Conservation (phyloP, 2,888 invertebrate genomes). For the Drosophila conformis region DNA sequence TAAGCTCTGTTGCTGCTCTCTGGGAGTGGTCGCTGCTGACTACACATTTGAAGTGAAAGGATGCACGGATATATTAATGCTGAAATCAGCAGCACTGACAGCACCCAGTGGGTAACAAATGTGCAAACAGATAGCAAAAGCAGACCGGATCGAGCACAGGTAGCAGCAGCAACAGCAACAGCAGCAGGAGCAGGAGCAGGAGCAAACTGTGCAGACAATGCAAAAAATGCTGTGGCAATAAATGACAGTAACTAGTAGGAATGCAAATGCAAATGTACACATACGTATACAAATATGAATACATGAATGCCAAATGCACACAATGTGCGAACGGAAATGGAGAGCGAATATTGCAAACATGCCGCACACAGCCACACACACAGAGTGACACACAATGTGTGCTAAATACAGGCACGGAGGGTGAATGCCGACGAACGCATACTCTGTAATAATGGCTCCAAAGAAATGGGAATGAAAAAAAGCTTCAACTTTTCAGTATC, state of each 20-base stretch:
- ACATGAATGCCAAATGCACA: constrained; percentile 18
- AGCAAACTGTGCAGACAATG: constrained; percentile 53
- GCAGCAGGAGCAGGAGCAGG: background rate
- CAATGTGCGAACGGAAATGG: constrained; percentile 56
- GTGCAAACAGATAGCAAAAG: constrained; percentile 38
- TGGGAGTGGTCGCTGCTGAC: constrained; percentile 6
- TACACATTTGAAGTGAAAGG: constrained; percentile 42
- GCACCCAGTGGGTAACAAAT: constrained; percentile 49
- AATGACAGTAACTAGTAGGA: constrained; percentile 67
- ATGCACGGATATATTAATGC: constrained; percentile 59
- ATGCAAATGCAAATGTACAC: constrained; percentile 20
- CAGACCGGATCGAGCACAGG: constrained; percentile 7
- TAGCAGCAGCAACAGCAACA: background rate
- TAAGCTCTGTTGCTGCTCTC: background rate
- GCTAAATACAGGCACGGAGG: background rate
- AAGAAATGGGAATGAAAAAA: background rate
- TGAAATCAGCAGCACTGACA: constrained; percentile 61
- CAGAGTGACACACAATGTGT: background rate
- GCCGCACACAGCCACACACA: constrained; percentile 10
- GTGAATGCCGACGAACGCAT: background rate
- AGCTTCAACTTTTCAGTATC: too few species aligned
- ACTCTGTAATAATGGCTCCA: background rate
- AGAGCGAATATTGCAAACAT: constrained; percentile 41
- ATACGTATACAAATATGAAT: constrained; percentile 19
- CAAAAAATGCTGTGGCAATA: constrained; percentile 55